Base-by-base conservation (phyloP, 2,113 vertebrate species). In the Nipponia nippon region DNA sequence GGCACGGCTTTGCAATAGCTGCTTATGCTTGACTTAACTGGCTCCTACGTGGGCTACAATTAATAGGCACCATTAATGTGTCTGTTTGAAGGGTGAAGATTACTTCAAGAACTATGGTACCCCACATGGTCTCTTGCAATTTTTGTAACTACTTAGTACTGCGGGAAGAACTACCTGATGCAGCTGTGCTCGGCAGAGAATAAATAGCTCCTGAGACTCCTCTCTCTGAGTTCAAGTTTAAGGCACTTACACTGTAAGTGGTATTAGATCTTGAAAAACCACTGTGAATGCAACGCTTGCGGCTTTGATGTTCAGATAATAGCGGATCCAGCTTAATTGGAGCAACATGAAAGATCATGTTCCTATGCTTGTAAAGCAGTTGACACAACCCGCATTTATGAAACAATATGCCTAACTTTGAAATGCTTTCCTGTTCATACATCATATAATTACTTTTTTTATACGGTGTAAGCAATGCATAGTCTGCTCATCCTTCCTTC, bases 281-380 rank as follows among this genome's bases (percentile, higher is more conserved):
- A 16, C 83, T 16, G 49, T 56, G 86, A 66, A 42, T 78, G 84
- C 53, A 91, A 66, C 36, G 13, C 75, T 76, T 65, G 70, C 38
- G 87, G 81, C 93, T 96, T 95, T 91, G 87, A 93, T 94, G 82
- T 83, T 94, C 85, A 90, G 78, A 80, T 93, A 88, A 85, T 49
- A 91, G 82, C 1, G 0, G 96, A 83, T 93, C 65, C 40, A 56
- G 53, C 71, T 90, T 93, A 90, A 92, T 36, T 91, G 78, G 78
- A 94, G 73, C 53, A 66, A 88, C 87, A 61, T 85, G 82, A 95
- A 89, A 42, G 78, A 83, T 91, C 58, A 6, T 86, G 90, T 96
- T 93, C 75, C 90, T 49, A 4, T 63, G 62, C 92, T 90, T 56
- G 75, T 94, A 90, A 95, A 91, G 70, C 75, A 61, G 52, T 62